Conservation (phyloP, 2,888 invertebrate genomes). For the Axea sp. region DNA sequence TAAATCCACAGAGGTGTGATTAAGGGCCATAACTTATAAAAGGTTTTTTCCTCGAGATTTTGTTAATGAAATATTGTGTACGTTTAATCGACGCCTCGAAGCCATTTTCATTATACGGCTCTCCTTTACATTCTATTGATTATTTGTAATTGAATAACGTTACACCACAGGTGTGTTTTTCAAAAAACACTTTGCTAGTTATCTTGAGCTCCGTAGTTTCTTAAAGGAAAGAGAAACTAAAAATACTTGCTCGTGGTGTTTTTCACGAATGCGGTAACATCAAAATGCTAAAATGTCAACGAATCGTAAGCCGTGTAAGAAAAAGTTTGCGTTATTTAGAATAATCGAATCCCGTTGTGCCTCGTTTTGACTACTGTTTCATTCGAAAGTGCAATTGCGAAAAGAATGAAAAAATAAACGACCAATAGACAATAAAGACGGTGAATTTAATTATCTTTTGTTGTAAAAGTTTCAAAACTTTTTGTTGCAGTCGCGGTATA, state of each 20-base stretch:
- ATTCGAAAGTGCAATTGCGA: background rate
- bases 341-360: no score
- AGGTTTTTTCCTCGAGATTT: slow-evolving; percentile 30
- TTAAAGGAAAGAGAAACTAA: no score
- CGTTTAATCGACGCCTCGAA: slow-evolving; percentile 12
- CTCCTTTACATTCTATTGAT: background rate
- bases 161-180: no score
- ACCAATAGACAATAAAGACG: slow-evolving; percentile 3
- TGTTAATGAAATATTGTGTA: slow-evolving; percentile 21
- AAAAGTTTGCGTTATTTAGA: no score
- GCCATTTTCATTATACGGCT: background rate
- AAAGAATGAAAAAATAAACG: background rate
- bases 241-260: no score
- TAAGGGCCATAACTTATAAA: slow-evolving; percentile 31
- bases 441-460: slow-evolving; percentile 1
- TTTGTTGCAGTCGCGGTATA: slow-evolving; percentile 2
- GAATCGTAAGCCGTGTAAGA: no score
- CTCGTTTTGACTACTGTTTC: background rate
- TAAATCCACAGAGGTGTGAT: slow-evolving; percentile 38
- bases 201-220: no score
- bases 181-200: no score
- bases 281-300: no score
- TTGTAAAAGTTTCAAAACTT: slow-evolving; percentile 1
- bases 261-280: no score
- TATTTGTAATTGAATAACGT: slow-evolving; percentile 1